A percentile compares a stretch with the other conserved stretches of the same genome.
phyloP scores from a whole-genome alignment of 53 echinoderm and acorn worm species.

The Paracentrotus lividus region DNA sequence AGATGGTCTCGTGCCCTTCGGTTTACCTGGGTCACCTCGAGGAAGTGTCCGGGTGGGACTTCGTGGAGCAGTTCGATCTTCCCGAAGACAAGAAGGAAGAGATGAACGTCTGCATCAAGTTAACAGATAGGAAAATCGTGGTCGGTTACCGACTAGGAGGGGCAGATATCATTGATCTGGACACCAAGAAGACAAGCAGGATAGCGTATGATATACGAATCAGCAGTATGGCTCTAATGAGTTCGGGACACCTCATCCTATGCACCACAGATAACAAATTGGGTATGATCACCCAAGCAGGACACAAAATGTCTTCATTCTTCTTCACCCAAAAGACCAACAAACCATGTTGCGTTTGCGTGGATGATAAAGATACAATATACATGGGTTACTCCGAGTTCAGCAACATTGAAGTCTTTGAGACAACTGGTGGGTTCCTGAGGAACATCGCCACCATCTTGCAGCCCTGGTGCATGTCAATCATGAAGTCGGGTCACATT shows the following conservation, averaged over 20 bases:
- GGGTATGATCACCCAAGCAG: slow-evolving; percentile 56
- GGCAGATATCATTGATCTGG: slow-evolving; percentile 57
- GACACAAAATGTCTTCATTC: slow-evolving; percentile 50
- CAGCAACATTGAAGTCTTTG: slow-evolving; percentile 66
- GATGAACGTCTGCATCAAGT: slow-evolving; percentile 64
- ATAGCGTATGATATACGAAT: slow-evolving; percentile 53
- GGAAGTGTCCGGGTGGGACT: slow-evolving; percentile 55
- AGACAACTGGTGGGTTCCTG: slow-evolving; percentile 61
- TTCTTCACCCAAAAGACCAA: slow-evolving; percentile 67
- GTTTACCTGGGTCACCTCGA: slow-evolving; percentile 54
- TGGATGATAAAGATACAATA: slow-evolving; percentile 53
- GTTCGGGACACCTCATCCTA: slow-evolving; percentile 22
- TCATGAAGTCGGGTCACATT: slow-evolving; percentile 64
- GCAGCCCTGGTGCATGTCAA: slow-evolving; percentile 67
- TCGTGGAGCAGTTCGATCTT: slow-evolving; percentile 49
- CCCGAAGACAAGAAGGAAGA: slow-evolving; percentile 63
- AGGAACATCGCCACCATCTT: slow-evolving; percentile 60
- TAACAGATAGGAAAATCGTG: slow-evolving; percentile 47
- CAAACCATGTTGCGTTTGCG: slow-evolving; percentile 63
- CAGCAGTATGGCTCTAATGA: slow-evolving; percentile 63
- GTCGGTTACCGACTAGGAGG: slow-evolving; percentile 61
- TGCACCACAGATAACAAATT: slow-evolving; percentile 62
- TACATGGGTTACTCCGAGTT: slow-evolving; percentile 70
- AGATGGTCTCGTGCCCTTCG: slow-evolving; percentile 48
- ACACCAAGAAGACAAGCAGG: slow-evolving; percentile 54